Evolutionary conservation across 2,888 invertebrate species (phyloP), one percentile per base, ranked within the genome.

Genomic region (Thera britannica): DNA sequence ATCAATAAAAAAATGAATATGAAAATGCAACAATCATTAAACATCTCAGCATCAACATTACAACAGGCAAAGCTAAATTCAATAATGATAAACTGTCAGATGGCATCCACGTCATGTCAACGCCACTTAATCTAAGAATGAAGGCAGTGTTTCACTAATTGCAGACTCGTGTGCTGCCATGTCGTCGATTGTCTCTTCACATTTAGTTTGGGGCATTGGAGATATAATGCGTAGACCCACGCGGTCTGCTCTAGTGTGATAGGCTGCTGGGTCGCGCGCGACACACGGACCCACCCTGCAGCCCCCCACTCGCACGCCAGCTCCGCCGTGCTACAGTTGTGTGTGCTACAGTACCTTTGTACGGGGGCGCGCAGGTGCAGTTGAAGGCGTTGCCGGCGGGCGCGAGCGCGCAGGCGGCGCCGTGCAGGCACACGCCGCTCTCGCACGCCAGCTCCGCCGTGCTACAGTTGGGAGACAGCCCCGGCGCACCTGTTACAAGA

Each of bases 361-460:
- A 67, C 0, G 56, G 58, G 3, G 67, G 93, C 23, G 95, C 94
- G 83, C 97, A 97, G 60, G 95, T 91, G 88, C 97, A 97, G 86
- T 96, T 95, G 87, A 95, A 95, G 72, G 94, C 90, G 86, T 92
- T 94, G 65, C 78, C 60, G 52, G 92, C 93, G 60, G 89, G 90
- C 48, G 92, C 93, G 62, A 88, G 90, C 72, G 92, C 79, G 88
- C 97, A 97, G n/a, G 95, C 94, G 67, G 96, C 97, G 0, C 97
- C 97, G 87, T 97, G 96, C 72, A 94, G 93, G 81, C 98, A 98
- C 54, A 96, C 97, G 83, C 95, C 95, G 55, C 94, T 95, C 72
- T 94, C 94, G 86, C 97, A 98, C 75, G 91, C 93, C 61, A 84
- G 83, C 74, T 94, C 87, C 72, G 79, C 71, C 12, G 81, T 65